phyloP scores from a whole-genome alignment of 53 echinoderm and acorn worm genomes.

The Luidia sarsii region DNA sequence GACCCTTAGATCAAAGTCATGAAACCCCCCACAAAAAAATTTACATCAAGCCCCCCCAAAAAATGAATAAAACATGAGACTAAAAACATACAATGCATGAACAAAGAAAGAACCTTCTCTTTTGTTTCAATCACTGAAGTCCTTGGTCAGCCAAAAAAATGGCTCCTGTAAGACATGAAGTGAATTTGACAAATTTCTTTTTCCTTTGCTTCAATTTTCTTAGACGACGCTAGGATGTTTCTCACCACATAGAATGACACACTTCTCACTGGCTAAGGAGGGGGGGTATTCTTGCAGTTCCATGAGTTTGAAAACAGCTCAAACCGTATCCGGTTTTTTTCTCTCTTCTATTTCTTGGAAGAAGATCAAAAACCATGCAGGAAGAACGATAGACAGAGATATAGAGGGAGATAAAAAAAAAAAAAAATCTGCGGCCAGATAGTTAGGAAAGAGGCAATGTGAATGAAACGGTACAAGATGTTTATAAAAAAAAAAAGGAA shows the following conservation, averaged over 20 bases:
- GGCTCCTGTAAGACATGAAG: no score
- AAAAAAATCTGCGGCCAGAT: conserved; percentile 35
- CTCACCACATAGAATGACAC: conserved; percentile 33
- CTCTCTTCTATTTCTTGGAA: no score
- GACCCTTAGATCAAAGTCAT: conserved; percentile 9
- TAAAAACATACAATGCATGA: conserved; percentile 31
- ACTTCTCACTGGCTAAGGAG: conserved; percentile 38
- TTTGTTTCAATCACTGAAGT: conserved; percentile 43
- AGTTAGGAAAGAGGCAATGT: conserved; percentile 6
- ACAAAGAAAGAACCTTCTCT: conserved; percentile 52
- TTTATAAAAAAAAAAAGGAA: background rate
- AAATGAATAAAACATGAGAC: conserved; percentile 2
- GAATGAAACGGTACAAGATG: conserved; percentile 14
- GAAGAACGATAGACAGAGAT: no score
- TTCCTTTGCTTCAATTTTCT: no score
- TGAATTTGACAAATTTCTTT: no score
- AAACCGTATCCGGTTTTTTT: no score
- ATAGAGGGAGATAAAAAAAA: background rate
- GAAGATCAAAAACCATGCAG: background rate
- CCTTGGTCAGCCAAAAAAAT: conserved; percentile 10
- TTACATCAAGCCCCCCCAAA: background rate
- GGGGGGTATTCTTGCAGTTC: no score
- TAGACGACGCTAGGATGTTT: no score
- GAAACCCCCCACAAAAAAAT: background rate
- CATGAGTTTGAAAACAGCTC: no score